Conservation (phyloP, 1,140 invertebrate genomes). For the Drosophila quadrilineata region DNA sequence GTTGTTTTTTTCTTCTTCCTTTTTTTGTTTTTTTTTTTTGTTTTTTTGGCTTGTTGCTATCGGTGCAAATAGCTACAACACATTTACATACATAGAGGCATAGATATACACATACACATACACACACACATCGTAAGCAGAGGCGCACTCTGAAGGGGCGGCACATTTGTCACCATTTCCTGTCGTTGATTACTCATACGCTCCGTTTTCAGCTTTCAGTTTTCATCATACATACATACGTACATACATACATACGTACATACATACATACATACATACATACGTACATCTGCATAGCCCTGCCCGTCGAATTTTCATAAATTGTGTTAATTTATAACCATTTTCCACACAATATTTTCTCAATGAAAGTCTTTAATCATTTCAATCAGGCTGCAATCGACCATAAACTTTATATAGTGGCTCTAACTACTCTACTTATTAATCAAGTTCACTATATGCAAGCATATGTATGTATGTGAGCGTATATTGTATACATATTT, state of each 20-base stretch:
- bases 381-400: not conserved
- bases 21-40: conserved; percentile 15
- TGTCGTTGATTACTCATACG: conserved; percentile 78
- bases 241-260: too few species aligned
- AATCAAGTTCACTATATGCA: not conserved
- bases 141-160: conserved; percentile 2
- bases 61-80: conserved; percentile 78
- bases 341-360: conserved; percentile 50
- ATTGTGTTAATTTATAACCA: conserved; percentile 78
- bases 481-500: too few species aligned
- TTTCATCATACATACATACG: too few species aligned
- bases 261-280: too few species aligned
- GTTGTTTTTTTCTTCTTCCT: conserved; percentile 25
- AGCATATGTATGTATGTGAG: not conserved
- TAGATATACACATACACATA: conserved; percentile 23
- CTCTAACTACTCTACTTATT: conserved; percentile 1
- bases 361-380: not conserved
- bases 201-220: conserved; percentile 50
- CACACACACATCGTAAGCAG: not conserved
- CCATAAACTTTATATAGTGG: too few species aligned
- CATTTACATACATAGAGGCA: conserved; percentile 51
- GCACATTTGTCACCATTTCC: conserved; percentile 75
- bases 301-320: conserved; percentile 66
- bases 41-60: conserved; percentile 72
- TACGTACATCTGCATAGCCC: too few species aligned